Base-by-base conservation (phyloP, 2,113 vertebrate species). In the Deroptyus accipitrinus region DNA sequence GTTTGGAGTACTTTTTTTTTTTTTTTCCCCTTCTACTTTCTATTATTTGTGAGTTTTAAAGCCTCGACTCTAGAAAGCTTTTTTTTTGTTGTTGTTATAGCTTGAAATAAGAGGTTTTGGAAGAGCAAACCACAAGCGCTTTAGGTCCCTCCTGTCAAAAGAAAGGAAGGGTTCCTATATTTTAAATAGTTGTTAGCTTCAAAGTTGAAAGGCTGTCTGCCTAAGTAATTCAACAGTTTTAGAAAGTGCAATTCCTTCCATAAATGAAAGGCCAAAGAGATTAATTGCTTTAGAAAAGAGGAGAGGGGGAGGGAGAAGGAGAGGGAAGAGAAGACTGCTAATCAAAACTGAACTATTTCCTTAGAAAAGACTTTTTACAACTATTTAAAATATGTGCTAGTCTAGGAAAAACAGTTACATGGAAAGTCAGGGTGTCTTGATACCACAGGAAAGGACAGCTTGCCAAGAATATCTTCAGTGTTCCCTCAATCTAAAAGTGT, bases 351-450 rank as follows among this genome's bases (percentile, higher is more conserved):
- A 90, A 83, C 84, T 88, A 68, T 95, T 98, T 92, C 94, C 95
- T 92, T 73, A 66, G 57, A 81, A 93, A 95, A 83, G 92, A 84
- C 55, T 92, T 83, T 68, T 72, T 90, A 52, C 96, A 97, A 59
- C 75, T 94, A 88, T 96, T 94, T 96, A 90, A 97, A 96, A 94
- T 98, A 97, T 91, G 97, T 95, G 95, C 95, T 94, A 84, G 94
- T 62, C 91, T 95, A 93, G 95, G 96, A 94, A 97, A 97, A 97
- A 84, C 28, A 95, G 88, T 87, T 93, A 83, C 95, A 85, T 95
- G 93, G 96, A 96, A 98, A 97, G 93, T 68, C 75, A 25, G n/a
- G 48, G 83, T 95, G 95, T 97, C 96, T 95, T 84, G 92, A 96
- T 97, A 96, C 83, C 93, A 49, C 94, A 96, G 96, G 93, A 94